Evolutionary conservation across 2,113 vertebrate species (phyloP).

Genomic region (Cyprinodon variegatus): DNA sequence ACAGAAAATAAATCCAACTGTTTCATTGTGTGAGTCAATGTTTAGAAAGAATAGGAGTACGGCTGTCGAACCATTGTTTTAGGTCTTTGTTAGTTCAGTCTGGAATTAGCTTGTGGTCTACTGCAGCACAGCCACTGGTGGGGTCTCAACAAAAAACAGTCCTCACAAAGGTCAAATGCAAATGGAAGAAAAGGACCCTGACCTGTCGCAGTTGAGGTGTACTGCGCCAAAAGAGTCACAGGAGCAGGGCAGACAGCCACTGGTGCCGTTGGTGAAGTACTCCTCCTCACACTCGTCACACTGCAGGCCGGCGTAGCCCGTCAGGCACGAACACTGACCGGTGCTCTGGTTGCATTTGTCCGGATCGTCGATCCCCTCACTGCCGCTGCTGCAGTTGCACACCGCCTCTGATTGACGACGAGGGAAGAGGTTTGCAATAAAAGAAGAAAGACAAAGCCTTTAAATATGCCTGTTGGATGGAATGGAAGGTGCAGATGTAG

Average conservation of each 20-base stretch:
- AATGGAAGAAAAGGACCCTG: constrained; percentile 8
- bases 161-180: constrained; percentile 4
- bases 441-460: background rate
- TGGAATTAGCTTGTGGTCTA: background rate
- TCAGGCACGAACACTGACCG: constrained; percentile 79
- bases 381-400: constrained; percentile 79
- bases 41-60: background rate
- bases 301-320: constrained; percentile 76
- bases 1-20: background rate
- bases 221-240: constrained; percentile 80
- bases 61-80: background rate
- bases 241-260: constrained; percentile 76
- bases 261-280: constrained; percentile 79
- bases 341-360: constrained; percentile 73
- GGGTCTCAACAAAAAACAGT: background rate
- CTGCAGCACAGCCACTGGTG: background rate
- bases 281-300: constrained; percentile 81
- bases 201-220: constrained; percentile 80
- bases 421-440: background rate
- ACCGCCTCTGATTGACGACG: constrained; percentile 40
- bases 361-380: constrained; percentile 71
- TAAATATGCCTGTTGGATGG: background rate
- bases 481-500: background rate
- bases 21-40: background rate
- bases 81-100: background rate